Evolutionary conservation across 2,888 invertebrate species (phyloP).

Genomic region (Clusia tigrina): DNA sequence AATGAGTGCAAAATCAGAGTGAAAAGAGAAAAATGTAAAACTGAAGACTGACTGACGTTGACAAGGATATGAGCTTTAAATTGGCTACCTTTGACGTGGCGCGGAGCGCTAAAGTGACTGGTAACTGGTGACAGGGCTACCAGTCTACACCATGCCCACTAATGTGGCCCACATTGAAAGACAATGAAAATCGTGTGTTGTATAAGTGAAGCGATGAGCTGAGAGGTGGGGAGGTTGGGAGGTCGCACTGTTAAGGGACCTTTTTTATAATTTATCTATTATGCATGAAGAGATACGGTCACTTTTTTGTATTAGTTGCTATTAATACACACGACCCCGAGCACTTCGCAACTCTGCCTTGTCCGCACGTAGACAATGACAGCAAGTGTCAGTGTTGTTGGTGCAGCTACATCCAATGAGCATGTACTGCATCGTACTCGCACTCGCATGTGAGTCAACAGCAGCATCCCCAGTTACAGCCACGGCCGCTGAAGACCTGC

Average conservation of each 20-base stretch:
- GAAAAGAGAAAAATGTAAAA: constrained; percentile 2
- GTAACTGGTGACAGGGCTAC: constrained; percentile 31
- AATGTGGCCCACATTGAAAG: background rate
- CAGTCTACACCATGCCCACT: background rate
- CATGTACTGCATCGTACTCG: constrained; percentile 20
- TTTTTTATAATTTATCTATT: constrained; percentile 61
- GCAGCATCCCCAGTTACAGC: background rate
- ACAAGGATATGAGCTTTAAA: constrained; percentile 35
- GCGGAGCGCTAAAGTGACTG: constrained; percentile 25
- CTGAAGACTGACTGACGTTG: constrained; percentile 39
- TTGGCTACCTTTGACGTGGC: constrained; percentile 34
- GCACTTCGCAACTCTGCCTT: background rate
- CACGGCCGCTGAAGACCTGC: background rate
- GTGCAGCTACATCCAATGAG: constrained; percentile 32
- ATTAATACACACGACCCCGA: no score
- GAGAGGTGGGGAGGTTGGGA: background rate
- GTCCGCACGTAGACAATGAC: constrained; percentile 14
- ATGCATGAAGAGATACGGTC: constrained; percentile 46
- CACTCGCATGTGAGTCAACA: constrained; percentile 23
- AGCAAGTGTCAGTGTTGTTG: constrained; percentile 6
- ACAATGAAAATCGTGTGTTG: constrained; percentile 26
- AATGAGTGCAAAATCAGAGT: constrained; percentile 43
- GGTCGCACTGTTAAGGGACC: constrained; percentile 31
- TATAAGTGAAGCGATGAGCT: constrained; percentile 27
- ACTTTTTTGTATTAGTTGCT: constrained; percentile 30